A percentile compares a stretch with the other conserved stretches of the same genome.
These are phyloP conservation scores for Microtus ochrogaster DNA, from an alignment of 2,113 vertebrate genomes.

Conservation along the genomic window DNA sequence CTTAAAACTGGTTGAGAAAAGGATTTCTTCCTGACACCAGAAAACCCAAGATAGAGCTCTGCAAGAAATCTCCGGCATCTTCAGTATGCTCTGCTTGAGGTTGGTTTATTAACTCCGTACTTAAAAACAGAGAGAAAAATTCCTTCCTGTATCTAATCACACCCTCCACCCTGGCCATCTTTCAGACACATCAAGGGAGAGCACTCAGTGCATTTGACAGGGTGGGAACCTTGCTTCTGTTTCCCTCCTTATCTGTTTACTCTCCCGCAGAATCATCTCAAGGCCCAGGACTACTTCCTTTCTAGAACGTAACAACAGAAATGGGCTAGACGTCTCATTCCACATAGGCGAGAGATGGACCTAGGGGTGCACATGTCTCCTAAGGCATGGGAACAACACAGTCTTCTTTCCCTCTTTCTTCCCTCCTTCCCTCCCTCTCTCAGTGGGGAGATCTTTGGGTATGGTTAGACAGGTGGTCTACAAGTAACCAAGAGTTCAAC, in stretches of 20 bases:
- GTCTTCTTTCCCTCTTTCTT: no score
- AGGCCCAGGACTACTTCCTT: not conserved
- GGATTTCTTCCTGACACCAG: not conserved
- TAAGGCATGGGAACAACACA: not conserved
- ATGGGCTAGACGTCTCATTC: not conserved
- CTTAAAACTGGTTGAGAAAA: not conserved
- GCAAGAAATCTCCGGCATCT: not conserved
- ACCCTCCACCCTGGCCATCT: not conserved
- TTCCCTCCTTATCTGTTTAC: not conserved
- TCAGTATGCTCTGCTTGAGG: not conserved
- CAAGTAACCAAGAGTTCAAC: not conserved
- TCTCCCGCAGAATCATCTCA: not conserved
- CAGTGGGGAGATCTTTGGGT: not conserved
- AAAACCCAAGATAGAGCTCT: not conserved
- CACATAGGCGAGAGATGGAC: not conserved
- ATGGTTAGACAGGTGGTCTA: not conserved
- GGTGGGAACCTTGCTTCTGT: not conserved
- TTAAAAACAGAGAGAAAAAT: not conserved
- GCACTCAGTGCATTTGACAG: not conserved
- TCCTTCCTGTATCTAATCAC: not conserved
- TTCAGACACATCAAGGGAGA: not conserved
- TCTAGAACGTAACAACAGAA: constrained; percentile 14
- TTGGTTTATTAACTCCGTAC: not conserved
- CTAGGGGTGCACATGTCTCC: not conserved
- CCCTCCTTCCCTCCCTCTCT: not conserved